Conservation (phyloP, 1,140 invertebrate genomes). For the Glomeris maerens region DNA sequence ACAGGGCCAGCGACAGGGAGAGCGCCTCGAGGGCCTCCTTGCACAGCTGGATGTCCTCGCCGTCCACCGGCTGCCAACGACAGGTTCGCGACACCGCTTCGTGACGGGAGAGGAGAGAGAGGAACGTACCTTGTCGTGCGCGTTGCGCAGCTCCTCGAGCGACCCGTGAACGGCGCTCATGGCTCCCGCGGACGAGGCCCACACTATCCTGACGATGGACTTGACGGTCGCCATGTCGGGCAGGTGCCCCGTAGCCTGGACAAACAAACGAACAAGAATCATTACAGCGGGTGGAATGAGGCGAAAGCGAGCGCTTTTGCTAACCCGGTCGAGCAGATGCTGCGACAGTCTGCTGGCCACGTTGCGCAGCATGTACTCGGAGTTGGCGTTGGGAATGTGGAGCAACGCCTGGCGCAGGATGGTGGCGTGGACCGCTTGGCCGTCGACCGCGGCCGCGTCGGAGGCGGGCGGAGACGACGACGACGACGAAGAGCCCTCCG, state of each 20-base stretch:
- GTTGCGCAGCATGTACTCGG: slow-evolving; percentile 50
- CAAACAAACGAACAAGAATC: background rate
- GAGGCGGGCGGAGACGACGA: slow-evolving; percentile 17
- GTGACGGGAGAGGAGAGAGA: slow-evolving; percentile 4
- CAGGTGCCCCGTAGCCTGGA: slow-evolving; percentile 18
- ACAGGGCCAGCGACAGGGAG: slow-evolving; percentile 72
- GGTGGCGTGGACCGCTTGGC: slow-evolving; percentile 36
- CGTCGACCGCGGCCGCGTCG: slow-evolving; percentile 33
- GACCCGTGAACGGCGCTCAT: slow-evolving; percentile 48
- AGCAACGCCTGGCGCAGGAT: slow-evolving; percentile 60
- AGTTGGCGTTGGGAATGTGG: slow-evolving; percentile 49
- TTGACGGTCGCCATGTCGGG: slow-evolving; percentile 39
- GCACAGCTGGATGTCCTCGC: slow-evolving; percentile 47
- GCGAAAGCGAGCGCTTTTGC: background rate
- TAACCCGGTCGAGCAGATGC: slow-evolving; percentile 45
- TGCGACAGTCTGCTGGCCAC: slow-evolving; percentile 61
- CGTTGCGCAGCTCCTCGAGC: slow-evolving; percentile 46
- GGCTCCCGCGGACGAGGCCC: slow-evolving; percentile 57
- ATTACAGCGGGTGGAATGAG: background rate
- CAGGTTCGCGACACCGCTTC: background rate
- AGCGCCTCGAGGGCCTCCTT: slow-evolving; percentile 84
- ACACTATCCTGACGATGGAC: slow-evolving; percentile 56
- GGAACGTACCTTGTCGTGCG: slow-evolving; percentile 26
- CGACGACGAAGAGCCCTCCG: too few species aligned
- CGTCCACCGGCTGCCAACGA: slow-evolving; percentile 19